Conservation (phyloP, 2,797 vertebrate genomes). For the Amphiprion clarkii region DNA sequence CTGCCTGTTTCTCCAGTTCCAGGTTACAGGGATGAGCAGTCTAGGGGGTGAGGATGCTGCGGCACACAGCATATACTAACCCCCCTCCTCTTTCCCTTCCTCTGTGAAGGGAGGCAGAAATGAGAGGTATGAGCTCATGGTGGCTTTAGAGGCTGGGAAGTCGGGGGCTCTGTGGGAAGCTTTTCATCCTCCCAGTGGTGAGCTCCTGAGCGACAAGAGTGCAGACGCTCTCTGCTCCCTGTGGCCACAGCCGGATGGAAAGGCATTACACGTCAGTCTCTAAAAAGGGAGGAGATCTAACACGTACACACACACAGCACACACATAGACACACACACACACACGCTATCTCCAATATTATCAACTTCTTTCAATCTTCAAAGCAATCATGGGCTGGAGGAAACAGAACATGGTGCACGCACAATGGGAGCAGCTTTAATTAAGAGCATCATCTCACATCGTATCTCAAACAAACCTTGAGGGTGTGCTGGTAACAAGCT, state of each 20-base stretch:
- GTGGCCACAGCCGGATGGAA: conserved; percentile 93
- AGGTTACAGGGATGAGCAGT: conserved; percentile 77
- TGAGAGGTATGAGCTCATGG: conserved; percentile 97
- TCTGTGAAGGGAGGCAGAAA: conserved; percentile 90
- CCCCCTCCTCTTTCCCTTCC: conserved; percentile 58
- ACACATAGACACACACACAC: background rate
- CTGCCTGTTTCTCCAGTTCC: conserved; percentile 71
- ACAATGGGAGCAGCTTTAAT: conserved; percentile 83
- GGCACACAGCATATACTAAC: conserved; percentile 85
- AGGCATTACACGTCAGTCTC: conserved; percentile 84
- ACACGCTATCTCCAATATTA: conserved; percentile 69
- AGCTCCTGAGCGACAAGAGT: conserved; percentile 93
- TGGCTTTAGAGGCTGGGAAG: conserved; percentile 93
- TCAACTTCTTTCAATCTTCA: conserved; percentile 78
- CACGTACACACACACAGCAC: conserved; percentile 35
- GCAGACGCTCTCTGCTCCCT: conserved; percentile 93
- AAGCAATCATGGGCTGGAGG: conserved; percentile 69
- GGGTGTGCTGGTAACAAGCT: conserved; percentile 72
- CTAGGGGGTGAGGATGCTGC: conserved; percentile 78
- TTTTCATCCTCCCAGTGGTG: conserved; percentile 99
- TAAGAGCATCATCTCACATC: conserved; percentile 79
- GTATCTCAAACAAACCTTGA: conserved; percentile 72
- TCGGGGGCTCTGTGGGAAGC: conserved; percentile 95
- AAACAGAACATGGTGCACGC: conserved; percentile 68
- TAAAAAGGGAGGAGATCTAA: conserved; percentile 56